Base-by-base conservation (phyloP, 2,888 invertebrate species). In the Drosophila nigricruria region DNA sequence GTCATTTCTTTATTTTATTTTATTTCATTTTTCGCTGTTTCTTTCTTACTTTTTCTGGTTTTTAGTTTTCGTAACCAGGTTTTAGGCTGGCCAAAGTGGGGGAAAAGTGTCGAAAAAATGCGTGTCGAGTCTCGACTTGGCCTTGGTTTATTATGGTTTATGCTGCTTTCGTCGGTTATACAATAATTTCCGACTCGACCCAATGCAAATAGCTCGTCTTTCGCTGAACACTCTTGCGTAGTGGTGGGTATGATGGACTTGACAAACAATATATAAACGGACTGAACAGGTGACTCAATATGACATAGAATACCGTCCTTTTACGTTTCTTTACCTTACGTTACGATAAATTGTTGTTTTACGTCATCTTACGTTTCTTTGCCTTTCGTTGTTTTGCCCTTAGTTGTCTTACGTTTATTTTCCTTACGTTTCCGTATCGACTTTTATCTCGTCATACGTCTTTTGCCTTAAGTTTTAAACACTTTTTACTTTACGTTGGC, bases 31-130 rank as follows among this genome's bases (percentile, higher is more conserved):
- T 42, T 23, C 1, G 6, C 12, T 45, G 27, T 36, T 53, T 50
- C 36, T 52, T 60, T 59, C 30, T 36, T 5, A 3, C 34, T 53
- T 38, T 53, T 53, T 53, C 25, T 53, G 53, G 53, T 23, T 43
- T 58, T 32, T 30, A 36, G 38, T 61, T 59, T 70, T 76, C 50
- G 70, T 70, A 70, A 80, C 57, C 56, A 45, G 53, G 43, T 54
- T 73, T 76, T 62, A 50, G 64, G 80, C 76, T 45, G 58, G 25
- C 53, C 65, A 54, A 45, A 52, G 54, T 52, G 58, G 52, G 76
- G 53, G 70, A 76, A 63, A 81, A 80, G 77, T 77, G 72, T 67
- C 78, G 67, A 81, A 77, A 77, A 81, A 64, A 77, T 61, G 81
- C 81, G 77, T 77, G 78, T 62, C 72, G 58, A 60, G 62, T 71